A percentile compares a stretch with the other conserved stretches of the same genome.
These are phyloP conservation scores for Diarsia rubi DNA, from an alignment of 2,888 invertebrate species.

Conservation along the genomic window DNA sequence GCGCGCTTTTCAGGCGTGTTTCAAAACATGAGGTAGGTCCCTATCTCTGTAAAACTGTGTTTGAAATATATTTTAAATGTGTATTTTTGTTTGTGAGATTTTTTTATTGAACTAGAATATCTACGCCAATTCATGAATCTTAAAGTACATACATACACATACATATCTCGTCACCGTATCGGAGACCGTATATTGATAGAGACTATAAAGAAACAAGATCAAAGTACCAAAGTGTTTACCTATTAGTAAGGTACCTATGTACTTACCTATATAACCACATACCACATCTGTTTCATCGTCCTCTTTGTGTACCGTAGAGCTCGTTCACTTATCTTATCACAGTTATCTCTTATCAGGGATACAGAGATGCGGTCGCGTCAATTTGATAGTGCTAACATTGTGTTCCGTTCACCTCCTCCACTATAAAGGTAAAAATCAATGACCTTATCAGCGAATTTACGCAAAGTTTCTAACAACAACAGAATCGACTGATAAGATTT, in stretches of 20 bases:
- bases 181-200: neutral
- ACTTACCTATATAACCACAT: neutral
- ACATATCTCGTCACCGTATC: neutral
- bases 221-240: conserved; percentile 36
- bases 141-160: neutral
- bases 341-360: conserved; percentile 64
- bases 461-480: conserved; percentile 35
- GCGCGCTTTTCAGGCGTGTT: no score
- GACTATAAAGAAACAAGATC: conserved; percentile 13
- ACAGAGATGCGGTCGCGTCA: conserved; percentile 59
- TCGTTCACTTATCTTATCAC: conserved; percentile 66
- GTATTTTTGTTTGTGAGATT: neutral
- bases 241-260: conserved; percentile 2
- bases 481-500: conserved; percentile 28
- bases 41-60: no score
- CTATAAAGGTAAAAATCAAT: conserved; percentile 53
- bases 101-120: neutral
- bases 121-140: neutral
- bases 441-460: conserved; percentile 35
- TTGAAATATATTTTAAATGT: no score
- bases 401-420: conserved; percentile 60
- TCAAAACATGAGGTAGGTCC: no score
- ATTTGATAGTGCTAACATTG: conserved; percentile 46
- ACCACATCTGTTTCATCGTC: conserved; percentile 12
- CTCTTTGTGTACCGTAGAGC: conserved; percentile 51